These are phyloP conservation scores for Pseudonaja textilis DNA, from an alignment of 2,113 vertebrate genomes.

Conservation along the genomic window DNA sequence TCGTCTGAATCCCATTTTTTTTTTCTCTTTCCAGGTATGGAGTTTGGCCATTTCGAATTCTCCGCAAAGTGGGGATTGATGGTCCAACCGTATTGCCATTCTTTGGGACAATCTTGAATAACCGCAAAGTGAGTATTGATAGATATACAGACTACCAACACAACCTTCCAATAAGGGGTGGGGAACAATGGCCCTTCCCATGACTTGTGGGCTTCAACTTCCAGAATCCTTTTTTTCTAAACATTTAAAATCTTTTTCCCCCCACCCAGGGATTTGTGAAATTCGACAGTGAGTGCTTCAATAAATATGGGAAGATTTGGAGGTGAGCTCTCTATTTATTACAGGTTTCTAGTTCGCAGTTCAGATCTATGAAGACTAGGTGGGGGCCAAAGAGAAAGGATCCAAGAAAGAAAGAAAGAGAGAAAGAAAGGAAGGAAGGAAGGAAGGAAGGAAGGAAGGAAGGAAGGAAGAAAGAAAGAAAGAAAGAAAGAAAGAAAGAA, in stretches of 20 bases:
- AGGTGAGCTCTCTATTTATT: conserved; percentile 59
- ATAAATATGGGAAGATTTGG: conserved; percentile 73
- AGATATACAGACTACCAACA: not conserved
- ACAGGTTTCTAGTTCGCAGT: not conserved
- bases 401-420: not conserved
- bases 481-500: no score
- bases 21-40: conserved; percentile 71
- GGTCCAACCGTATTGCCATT: conserved; percentile 81
- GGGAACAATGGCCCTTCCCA: not conserved
- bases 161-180: not conserved
- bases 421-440: not conserved
- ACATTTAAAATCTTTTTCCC: not conserved
- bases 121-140: conserved; percentile 65
- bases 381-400: not conserved
- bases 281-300: conserved; percentile 68
- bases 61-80: conserved; percentile 74
- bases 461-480: not conserved
- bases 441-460: no score
- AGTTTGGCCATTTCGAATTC: conserved; percentile 70
- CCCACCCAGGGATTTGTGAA: conserved; percentile 63
- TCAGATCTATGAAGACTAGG: not conserved
- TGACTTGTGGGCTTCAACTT: not conserved
- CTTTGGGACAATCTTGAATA: conserved; percentile 66
- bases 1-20: not conserved
- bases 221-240: not conserved